Percentiles rank a stretch among this genome's conserved stretches.
Conservation (phyloP, 2,113 vertebrate genomes). For the Spilogale gracilis region DNA sequence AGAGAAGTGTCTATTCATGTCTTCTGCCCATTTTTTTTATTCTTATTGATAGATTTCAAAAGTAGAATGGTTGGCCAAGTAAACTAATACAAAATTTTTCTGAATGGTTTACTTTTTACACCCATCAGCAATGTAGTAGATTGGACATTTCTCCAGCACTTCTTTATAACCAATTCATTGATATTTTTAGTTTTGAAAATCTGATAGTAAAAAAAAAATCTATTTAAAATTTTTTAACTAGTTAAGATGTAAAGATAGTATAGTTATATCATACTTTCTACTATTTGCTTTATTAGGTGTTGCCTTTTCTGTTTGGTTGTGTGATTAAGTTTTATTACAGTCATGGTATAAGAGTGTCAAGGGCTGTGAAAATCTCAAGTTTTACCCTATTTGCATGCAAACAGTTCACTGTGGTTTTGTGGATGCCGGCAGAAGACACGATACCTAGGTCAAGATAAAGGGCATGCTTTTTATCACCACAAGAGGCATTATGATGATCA, state of each 20-base stretch:
- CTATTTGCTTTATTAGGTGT: not conserved
- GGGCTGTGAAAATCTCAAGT: not conserved
- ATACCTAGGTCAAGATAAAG: not conserved
- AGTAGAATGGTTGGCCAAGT: not conserved
- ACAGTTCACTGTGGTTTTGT: not conserved
- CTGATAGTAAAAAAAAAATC: not conserved
- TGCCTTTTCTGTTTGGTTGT: not conserved
- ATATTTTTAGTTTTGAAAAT: constrained; percentile 14
- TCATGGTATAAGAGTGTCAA: not conserved
- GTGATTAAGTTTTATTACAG: not conserved
- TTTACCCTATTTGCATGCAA: not conserved
- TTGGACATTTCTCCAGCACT: not conserved
- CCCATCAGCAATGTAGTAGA: not conserved
- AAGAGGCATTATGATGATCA: not conserved
- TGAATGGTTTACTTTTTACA: not conserved
- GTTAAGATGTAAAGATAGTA: not conserved
- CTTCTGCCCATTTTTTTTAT: not conserved
- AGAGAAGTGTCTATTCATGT: too few relatives aligned
- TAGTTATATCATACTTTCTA: not conserved
- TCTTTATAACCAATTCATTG: not conserved
- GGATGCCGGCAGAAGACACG: not conserved
- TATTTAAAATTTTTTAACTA: constrained; percentile 14
- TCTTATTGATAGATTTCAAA: not conserved
- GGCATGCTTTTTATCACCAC: not conserved
- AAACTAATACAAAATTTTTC: not conserved